These are phyloP conservation scores for Ostrea denselamellosa DNA, from an alignment of 1,140 invertebrate genomes.

Conservation along the genomic window DNA sequence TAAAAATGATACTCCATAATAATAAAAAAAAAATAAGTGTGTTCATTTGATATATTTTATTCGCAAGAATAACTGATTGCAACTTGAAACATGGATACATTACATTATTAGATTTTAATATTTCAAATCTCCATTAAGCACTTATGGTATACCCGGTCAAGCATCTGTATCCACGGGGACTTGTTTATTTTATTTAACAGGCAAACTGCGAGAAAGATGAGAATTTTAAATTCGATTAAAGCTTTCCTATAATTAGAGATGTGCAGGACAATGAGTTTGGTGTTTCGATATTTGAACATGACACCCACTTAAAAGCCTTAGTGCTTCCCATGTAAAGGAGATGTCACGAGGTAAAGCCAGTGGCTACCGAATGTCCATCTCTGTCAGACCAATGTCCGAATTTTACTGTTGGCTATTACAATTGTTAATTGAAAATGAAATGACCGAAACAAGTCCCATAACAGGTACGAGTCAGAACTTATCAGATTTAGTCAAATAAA, in stretches of 20 bases:
- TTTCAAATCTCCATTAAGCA: background rate
- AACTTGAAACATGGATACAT: background rate
- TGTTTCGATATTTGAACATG: conserved; percentile 17
- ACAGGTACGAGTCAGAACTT: conserved; percentile 42
- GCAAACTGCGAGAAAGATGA: background rate
- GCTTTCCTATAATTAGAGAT: conserved; percentile 2
- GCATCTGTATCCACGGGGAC: background rate
- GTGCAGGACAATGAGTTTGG: background rate
- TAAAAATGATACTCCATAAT: background rate
- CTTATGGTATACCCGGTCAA: background rate
- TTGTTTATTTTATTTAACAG: conserved; percentile 12
- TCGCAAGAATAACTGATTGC: background rate
- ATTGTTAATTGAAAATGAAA: conserved; percentile 30
- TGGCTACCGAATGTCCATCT: conserved; percentile 7
- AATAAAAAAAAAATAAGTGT: too few relatives aligned
- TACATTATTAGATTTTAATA: conserved; percentile 22
- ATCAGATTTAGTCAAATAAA: conserved; percentile 36
- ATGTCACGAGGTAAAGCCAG: conserved; percentile 7
- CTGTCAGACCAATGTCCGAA: conserved; percentile 22
- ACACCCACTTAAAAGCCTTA: conserved; percentile 25
- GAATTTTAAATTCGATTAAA: conserved; percentile 32
- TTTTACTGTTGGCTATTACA: background rate
- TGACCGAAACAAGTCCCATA: conserved; percentile 17
- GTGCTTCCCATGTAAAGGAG: conserved; percentile 3
- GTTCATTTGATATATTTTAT: background rate